A percentile compares a stretch with the other conserved stretches of the same genome.
These are phyloP conservation scores for Cydia splendana DNA, from an alignment of 1,140 invertebrate genomes.

Conservation along the genomic window DNA sequence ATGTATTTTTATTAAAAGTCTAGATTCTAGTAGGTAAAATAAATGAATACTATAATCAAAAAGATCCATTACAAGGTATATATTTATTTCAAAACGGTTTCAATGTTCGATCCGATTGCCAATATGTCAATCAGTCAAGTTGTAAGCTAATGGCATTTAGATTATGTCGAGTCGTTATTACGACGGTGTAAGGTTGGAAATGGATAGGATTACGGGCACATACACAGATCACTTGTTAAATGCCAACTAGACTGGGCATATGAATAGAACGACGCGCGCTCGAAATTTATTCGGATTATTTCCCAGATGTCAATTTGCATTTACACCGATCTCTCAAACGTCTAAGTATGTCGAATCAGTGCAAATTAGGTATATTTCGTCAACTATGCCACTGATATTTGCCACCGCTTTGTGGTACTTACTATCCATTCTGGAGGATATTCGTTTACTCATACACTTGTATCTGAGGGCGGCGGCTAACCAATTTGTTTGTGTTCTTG, in stretches of 20 bases:
- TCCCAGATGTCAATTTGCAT: too few species aligned
- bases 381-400: too few species aligned
- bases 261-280: not conserved
- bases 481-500: too few species aligned
- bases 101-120: conserved; percentile 11
- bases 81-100: conserved; percentile 27
- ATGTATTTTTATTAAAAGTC: too few species aligned
- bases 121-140: conserved; percentile 30
- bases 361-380: too few species aligned
- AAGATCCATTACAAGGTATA: not conserved
- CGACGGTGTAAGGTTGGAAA: not conserved
- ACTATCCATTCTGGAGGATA: too few species aligned
- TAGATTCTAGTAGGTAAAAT: not conserved
- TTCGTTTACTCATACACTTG: too few species aligned
- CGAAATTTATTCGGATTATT: too few species aligned
- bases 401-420: too few species aligned
- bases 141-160: conserved; percentile 16
- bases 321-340: too few species aligned
- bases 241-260: not conserved
- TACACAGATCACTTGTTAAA: not conserved
- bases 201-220: not conserved
- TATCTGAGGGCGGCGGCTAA: too few species aligned
- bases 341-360: too few species aligned
- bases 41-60: conserved; percentile 29
- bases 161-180: not conserved